Evolutionary conservation across 2,113 vertebrate species (phyloP).

Genomic region (Dolichotis patagonum): DNA sequence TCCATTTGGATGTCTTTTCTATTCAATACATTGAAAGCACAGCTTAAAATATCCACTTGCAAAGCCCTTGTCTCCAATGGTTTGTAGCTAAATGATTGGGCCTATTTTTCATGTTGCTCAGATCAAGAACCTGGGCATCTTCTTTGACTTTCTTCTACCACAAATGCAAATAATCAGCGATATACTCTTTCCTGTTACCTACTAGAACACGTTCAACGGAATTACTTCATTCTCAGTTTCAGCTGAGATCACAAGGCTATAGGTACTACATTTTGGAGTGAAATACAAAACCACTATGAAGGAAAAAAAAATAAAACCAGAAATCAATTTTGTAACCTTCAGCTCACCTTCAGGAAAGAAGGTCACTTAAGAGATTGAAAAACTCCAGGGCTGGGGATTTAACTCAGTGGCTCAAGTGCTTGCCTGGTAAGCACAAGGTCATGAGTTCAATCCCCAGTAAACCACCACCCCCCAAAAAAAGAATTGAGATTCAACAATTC

Average conservation of each 20-base stretch:
- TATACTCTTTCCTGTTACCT: neutral
- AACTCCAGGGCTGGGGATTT: too few relatives aligned
- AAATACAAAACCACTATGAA: neutral
- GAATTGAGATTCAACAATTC: too few relatives aligned
- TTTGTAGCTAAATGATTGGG: neutral
- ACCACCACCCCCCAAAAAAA: too few relatives aligned
- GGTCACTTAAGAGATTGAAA: neutral
- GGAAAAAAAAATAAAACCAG: neutral
- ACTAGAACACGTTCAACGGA: neutral
- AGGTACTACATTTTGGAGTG: neutral
- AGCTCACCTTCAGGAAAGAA: neutral
- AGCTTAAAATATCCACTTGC: neutral
- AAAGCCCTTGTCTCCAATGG: neutral
- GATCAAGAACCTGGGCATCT: neutral
- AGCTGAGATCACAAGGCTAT: neutral
- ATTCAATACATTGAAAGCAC: neutral
- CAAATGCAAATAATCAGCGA: neutral
- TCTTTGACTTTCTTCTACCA: neutral
- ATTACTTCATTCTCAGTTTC: neutral
- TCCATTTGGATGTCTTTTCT: neutral
- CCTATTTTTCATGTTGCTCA: neutral
- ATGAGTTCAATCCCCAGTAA: too few relatives aligned
- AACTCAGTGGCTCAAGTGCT: too few relatives aligned
- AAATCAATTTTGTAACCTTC: neutral
- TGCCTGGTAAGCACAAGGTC: too few relatives aligned